phyloP scores from a whole-genome alignment of 2,113 vertebrate genomes.

The Callorhinus ursinus region DNA sequence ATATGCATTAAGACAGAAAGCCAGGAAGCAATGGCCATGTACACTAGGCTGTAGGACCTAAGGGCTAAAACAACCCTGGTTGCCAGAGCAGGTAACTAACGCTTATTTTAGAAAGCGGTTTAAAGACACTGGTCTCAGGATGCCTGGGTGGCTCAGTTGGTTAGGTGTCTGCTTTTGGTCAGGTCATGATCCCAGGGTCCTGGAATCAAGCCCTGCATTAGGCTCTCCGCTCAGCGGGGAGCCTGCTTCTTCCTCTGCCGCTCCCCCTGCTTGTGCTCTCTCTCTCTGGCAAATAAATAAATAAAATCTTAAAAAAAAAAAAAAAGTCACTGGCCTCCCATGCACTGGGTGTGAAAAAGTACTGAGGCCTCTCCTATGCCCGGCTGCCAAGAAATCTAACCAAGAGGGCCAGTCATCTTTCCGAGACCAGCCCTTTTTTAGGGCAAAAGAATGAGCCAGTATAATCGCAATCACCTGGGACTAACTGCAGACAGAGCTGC shows the following conservation, averaged over 20 bases:
- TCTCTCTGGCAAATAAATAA: neutral
- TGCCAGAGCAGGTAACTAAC: neutral
- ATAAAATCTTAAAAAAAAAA: neutral
- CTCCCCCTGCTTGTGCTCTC: neutral
- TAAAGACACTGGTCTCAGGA: neutral
- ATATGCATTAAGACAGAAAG: neutral
- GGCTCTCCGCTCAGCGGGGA: too few relatives aligned
- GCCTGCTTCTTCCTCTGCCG: neutral
- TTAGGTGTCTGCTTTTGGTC: neutral
- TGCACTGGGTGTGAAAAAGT: neutral
- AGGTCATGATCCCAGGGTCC: neutral
- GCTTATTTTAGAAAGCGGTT: neutral
- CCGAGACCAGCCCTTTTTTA: slow-evolving; percentile 39
- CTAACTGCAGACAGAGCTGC: slow-evolving; percentile 27
- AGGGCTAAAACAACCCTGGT: neutral
- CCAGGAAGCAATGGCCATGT: neutral
- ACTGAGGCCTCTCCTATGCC: neutral
- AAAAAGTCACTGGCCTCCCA: neutral
- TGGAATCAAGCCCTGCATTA: neutral
- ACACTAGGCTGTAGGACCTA: neutral
- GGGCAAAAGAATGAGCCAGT: slow-evolving; percentile 61
- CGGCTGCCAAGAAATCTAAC: neutral
- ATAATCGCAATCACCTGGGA: slow-evolving; percentile 49
- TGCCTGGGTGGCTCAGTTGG: neutral
- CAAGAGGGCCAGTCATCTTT: neutral